phyloP scores from a whole-genome alignment of 2,888 invertebrate species.

The Argyra leucocephala region DNA sequence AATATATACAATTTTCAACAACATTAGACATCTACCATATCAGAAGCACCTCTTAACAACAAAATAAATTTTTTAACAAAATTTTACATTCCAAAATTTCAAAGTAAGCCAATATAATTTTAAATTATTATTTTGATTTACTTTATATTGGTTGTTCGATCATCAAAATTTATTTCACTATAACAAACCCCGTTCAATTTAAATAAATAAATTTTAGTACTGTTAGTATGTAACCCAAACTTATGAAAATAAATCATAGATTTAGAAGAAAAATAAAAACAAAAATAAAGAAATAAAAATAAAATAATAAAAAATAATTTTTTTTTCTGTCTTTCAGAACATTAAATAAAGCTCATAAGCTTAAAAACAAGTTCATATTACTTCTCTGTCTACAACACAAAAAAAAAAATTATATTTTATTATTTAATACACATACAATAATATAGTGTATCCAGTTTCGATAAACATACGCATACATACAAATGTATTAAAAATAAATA shows the following conservation, averaged over 20 bases:
- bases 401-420: background rate
- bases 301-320: background rate
- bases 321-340: background rate
- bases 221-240: background rate
- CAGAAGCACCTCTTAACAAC: too few relatives aligned
- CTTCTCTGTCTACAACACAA: background rate
- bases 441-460: background rate
- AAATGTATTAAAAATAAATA: background rate
- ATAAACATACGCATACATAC: background rate
- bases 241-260: conserved; percentile 1
- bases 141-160: background rate
- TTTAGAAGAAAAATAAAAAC: background rate
- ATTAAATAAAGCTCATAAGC: background rate
- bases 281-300: background rate
- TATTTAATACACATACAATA: background rate
- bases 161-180: background rate
- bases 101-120: background rate
- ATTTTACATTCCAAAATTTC: too few relatives aligned
- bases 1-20: too few relatives aligned
- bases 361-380: conserved; percentile 1
- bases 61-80: too few relatives aligned
- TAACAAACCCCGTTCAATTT: background rate
- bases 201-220: too few relatives aligned
- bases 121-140: background rate
- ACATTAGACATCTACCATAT: too few relatives aligned